Base-by-base conservation (phyloP, 2,113 vertebrate species). In the Crotalus horridus region DNA sequence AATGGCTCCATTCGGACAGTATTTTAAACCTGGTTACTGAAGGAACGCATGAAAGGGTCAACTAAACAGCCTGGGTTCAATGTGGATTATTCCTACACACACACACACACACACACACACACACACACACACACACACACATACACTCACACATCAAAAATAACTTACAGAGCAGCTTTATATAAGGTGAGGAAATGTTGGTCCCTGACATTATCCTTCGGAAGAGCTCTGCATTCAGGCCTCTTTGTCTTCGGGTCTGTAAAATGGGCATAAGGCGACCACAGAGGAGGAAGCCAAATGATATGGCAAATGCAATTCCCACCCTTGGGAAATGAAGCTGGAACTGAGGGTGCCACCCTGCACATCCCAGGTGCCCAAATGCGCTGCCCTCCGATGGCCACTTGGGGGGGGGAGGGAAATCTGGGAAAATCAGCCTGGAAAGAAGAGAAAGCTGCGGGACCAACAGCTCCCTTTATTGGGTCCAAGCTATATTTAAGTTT, bases 201-300 rank as follows among this genome's bases (percentile, higher is more conserved):
- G 13, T 74, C 11, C n/a, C 5, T 5, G 29, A 17, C 0, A 1
- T 33, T 15, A 15, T 33, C 29, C 29, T 12, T 69, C 2, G 13
- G 29, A 33, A 69, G 12, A 29, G 29, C 13, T 69, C 29, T 33
- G 29, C 4, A 29, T 26, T 26, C 13, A 33, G 9, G 8, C 24
- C 59, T 6, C 13, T 74, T 17, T 33, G 64, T 33, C n/a, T 74
- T 33, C 1, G 13, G 13, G 12, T 69, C 5, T 74, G n/a, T 33
- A 74, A 74, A 74, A 74, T 74, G 64, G 64, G 13, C 64, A 33
- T 17, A 74, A 74, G 64, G n/a, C n/a, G 6, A 74, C 64, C 13
- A 12, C 61, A 13, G 64, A n/a, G 64, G 64, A 69, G 29, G 12
- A 2, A 15, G 29, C 29, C 29, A 69, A 13, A 13, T 1, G 4